A percentile compares a stretch with the other conserved stretches of the same genome.
Conservation (phyloP, 2,888 invertebrate species). For the Ormia ochracea region DNA sequence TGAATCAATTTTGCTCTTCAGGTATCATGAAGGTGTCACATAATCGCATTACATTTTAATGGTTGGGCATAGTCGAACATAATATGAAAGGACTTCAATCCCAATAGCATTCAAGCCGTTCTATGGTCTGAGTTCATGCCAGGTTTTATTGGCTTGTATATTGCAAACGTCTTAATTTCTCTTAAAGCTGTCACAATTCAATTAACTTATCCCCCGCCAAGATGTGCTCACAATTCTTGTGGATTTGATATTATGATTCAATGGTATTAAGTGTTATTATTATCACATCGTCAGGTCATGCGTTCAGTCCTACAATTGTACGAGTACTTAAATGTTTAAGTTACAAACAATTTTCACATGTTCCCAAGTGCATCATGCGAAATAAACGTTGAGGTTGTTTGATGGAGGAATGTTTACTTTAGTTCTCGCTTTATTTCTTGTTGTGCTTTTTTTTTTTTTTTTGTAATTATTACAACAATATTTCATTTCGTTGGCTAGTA, state of each 20-base stretch:
- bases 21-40: too few species aligned
- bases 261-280: conserved; percentile 13
- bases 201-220: background rate
- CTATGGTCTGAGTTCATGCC: background rate
- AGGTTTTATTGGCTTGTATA: background rate
- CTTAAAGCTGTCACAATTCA: conserved; percentile 4
- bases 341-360: conserved; percentile 29
- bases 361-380: conserved; percentile 32
- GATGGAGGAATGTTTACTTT: background rate
- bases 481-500: conserved; percentile 5
- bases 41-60: too few species aligned
- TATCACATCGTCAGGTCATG: conserved; percentile 20
- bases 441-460: background rate
- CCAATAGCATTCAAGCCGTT: background rate
- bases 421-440: background rate
- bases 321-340: conserved; percentile 23
- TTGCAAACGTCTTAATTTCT: background rate
- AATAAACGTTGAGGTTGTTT: conserved; percentile 45
- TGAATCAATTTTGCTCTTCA: too few species aligned
- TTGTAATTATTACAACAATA: background rate
- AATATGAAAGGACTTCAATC: too few species aligned
- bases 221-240: background rate
- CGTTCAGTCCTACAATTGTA: background rate
- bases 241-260: too few species aligned
- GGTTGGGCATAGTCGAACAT: too few species aligned